phyloP scores from a whole-genome alignment of 2,797 vertebrate genomes.

The Ctenochaetus hawaiiensis region DNA sequence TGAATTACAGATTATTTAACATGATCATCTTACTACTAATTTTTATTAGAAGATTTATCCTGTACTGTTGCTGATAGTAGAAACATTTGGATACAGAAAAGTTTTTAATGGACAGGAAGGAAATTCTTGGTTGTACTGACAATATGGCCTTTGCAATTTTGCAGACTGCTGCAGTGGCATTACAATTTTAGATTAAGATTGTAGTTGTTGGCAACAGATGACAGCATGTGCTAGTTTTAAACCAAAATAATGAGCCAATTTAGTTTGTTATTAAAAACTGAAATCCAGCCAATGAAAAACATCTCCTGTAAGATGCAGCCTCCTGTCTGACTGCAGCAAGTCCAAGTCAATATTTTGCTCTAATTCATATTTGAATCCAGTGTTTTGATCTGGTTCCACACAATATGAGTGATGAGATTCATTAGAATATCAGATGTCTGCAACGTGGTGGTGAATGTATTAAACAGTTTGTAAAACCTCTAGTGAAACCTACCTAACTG shows the following conservation, averaged over 20 bases:
- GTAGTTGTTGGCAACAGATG: constrained; percentile 21
- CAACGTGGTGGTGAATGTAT: constrained; percentile 19
- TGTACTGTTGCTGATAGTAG: neutral
- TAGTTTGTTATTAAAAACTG: constrained; percentile 34
- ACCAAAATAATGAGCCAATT: constrained; percentile 41
- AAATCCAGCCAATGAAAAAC: constrained; percentile 23
- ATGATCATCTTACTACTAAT: neutral
- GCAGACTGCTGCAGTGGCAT: neutral
- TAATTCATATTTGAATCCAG: constrained; percentile 40
- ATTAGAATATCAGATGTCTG: constrained; percentile 49
- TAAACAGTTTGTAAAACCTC: constrained; percentile 8
- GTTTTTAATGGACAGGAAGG: neutral
- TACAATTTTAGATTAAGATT: constrained; percentile 9
- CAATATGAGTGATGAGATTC: constrained; percentile 37
- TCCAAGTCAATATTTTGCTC: constrained; percentile 49
- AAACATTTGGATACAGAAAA: neutral
- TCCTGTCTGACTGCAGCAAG: constrained; percentile 38
- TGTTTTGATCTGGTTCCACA: constrained; percentile 39
- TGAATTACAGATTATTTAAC: neutral
- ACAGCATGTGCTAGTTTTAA: constrained; percentile 10
- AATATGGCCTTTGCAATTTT: neutral
- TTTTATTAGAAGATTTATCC: neutral
- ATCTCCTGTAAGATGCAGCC: constrained; percentile 26
- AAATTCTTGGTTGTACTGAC: neutral
- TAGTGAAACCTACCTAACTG: neutral